Conservation (phyloP, 2,888 invertebrate species). For the Xiphydria camelus region DNA sequence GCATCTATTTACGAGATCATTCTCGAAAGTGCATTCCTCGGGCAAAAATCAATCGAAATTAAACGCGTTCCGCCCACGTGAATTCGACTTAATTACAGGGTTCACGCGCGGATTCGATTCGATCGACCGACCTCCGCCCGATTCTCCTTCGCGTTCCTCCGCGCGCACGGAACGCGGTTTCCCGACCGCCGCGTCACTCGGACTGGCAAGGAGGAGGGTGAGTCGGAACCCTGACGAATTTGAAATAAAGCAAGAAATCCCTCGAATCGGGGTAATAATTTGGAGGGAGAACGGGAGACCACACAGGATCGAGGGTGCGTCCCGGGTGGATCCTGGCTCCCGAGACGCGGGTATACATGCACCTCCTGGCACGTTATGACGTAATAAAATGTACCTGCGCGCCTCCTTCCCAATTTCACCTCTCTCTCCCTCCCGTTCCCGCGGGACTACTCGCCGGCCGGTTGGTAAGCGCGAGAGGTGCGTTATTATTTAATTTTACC, state of each 20-base stretch:
- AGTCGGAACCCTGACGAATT: conserved; percentile 2
- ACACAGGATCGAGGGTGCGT: conserved; percentile 33
- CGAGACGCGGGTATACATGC: conserved; percentile 16
- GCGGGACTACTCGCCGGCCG: conserved; percentile 28
- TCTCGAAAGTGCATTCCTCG: too few relatives aligned
- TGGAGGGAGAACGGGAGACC: conserved; percentile 28
- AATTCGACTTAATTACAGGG: too few relatives aligned
- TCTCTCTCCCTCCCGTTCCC: conserved; percentile 20
- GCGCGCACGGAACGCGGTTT: too few relatives aligned
- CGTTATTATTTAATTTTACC: conserved; percentile 37
- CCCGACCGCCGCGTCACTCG: too few relatives aligned
- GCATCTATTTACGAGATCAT: too few relatives aligned
- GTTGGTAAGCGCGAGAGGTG: conserved; percentile 35
- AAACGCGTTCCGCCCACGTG: too few relatives aligned
- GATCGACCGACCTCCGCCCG: too few relatives aligned
- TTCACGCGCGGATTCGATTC: too few relatives aligned
- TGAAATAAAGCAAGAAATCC: conserved; percentile 21
- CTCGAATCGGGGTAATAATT: conserved; percentile 30
- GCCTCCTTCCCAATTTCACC: conserved; percentile 16
- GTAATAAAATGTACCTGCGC: conserved; percentile 36
- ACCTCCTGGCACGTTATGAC: conserved; percentile 39
- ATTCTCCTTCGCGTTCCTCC: too few relatives aligned
- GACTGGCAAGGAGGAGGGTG: too few relatives aligned
- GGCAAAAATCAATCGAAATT: too few relatives aligned
- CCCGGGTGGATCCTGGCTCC: conserved; percentile 16